Base-by-base conservation (phyloP, 2,888 invertebrate genomes). In the Hirudinaria manillensis region DNA sequence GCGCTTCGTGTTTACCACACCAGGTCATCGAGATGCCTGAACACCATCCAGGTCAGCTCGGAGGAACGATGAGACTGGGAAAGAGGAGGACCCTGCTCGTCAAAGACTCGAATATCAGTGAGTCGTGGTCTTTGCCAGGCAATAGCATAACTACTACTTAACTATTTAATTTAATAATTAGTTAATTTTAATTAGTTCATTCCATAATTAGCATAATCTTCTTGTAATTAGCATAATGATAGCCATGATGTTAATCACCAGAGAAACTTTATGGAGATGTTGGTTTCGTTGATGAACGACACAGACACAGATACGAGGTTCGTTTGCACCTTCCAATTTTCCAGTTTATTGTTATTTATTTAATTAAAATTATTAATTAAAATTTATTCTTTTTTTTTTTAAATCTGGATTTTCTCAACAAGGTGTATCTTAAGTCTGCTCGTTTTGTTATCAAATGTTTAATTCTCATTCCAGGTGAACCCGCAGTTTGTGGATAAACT, bases 61-160 rank as follows among this genome's bases (percentile, higher is more conserved):
- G 99, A 1, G 99, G 97, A 13, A 99, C 99, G 0, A 99, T 99
- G 99, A 88, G 99, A 77, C 87, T 99, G 70, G 99, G 99, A n/a
- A 92, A 91, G 83, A 89, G 97, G 81, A 90, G 89, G 77, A 98
- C 98, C 0, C 86, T 91, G 61, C 92, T 99, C 83, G 89, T 89
- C 77, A 87, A 84, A 0, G 80, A 84, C 53, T 80, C 86, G 56
- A 80, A 85, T 67, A 80, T 88, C 24, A 82, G 87, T 85, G 81
- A 83, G 85, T 83, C 10, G 29, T 27, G 3, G 29, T 51, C n/a
- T n/a, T 65, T 24, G 21, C 45, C 29, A 72, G 27, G 27, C 29
- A 13, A 53, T 72, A 53, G 27, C 32, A 53, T 66, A 24, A 29
- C 53, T 7, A 67, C 29, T 53, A 53, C 55, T 53, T 29, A 21